These are phyloP conservation scores for Gobionotothen gibberifrons DNA, from an alignment of 2,797 vertebrate species.

Conservation along the genomic window DNA sequence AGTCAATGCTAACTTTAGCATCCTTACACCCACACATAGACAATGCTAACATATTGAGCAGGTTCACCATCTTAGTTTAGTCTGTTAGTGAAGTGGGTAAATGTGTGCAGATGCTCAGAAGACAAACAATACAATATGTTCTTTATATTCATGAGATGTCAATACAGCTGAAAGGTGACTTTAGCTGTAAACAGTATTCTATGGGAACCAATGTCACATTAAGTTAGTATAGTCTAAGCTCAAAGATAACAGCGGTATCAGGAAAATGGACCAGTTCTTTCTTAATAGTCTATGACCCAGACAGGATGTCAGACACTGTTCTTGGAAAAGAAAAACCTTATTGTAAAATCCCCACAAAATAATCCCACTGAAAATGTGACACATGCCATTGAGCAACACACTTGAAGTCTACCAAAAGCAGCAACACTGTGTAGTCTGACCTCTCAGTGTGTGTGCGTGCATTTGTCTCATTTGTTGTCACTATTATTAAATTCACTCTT, in stretches of 20 bases:
- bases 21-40: not conserved
- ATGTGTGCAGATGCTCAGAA: constrained; percentile 2
- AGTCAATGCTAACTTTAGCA: not conserved
- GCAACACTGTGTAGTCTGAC: constrained; percentile 30
- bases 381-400: constrained; percentile 58
- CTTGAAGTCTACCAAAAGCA: constrained; percentile 19
- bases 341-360: constrained; percentile 65
- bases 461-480: constrained; percentile 35
- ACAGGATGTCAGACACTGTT: constrained; percentile 68
- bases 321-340: constrained; percentile 35
- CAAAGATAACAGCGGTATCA: constrained; percentile 68
- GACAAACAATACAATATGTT: constrained; percentile 45
- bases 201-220: constrained; percentile 75
- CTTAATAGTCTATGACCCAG: constrained; percentile 68
- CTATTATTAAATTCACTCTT: constrained; percentile 1
- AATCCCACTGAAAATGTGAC: constrained; percentile 41
- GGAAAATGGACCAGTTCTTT: constrained; percentile 52
- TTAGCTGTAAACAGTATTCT: constrained; percentile 25
- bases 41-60: constrained; percentile 9
- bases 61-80: not conserved
- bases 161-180: constrained; percentile 29
- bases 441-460: not conserved
- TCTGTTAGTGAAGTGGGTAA: not conserved
- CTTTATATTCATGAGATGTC: constrained; percentile 50
- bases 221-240: constrained; percentile 75